Percentiles rank a stretch among this genome's conserved stretches.
Evolutionary conservation across 2,888 invertebrate genomes (phyloP).

Genomic region (Sepiola atlantica): DNA sequence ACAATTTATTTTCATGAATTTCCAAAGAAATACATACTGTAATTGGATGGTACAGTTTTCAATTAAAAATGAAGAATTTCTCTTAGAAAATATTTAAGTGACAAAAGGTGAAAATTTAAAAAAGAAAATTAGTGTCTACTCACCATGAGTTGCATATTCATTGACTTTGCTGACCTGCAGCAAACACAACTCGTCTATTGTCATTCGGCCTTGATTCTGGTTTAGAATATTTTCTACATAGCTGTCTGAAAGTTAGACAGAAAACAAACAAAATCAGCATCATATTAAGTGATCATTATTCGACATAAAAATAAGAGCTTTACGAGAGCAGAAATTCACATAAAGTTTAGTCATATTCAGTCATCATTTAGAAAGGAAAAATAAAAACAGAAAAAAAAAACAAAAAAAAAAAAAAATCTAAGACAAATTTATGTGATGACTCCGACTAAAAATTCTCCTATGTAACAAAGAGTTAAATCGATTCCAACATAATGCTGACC

Average conservation of each 20-base stretch:
- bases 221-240: slow-evolving; percentile 62
- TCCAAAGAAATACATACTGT: neutral
- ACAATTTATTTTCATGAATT: neutral
- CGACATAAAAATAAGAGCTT: no score
- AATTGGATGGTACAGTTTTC: neutral
- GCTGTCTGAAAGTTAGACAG: slow-evolving; percentile 56
- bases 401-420: no score
- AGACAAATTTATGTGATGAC: no score
- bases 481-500: no score
- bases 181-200: slow-evolving; percentile 64
- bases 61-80: neutral
- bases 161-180: slow-evolving; percentile 64
- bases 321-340: no score
- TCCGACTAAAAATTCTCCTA: no score
- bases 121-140: neutral
- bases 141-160: slow-evolving; percentile 56
- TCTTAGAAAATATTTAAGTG: neutral
- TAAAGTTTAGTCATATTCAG: no score
- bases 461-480: no score
- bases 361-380: no score
- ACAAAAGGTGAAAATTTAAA: no score
- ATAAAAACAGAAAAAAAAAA: no score
- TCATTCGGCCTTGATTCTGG: slow-evolving; percentile 65
- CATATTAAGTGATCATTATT: neutral
- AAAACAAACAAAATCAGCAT: neutral